A percentile compares a stretch with the other conserved stretches of the same genome.
Evolutionary conservation across 2,113 vertebrate species (phyloP).

Genomic region (Oreochromis spilurus): DNA sequence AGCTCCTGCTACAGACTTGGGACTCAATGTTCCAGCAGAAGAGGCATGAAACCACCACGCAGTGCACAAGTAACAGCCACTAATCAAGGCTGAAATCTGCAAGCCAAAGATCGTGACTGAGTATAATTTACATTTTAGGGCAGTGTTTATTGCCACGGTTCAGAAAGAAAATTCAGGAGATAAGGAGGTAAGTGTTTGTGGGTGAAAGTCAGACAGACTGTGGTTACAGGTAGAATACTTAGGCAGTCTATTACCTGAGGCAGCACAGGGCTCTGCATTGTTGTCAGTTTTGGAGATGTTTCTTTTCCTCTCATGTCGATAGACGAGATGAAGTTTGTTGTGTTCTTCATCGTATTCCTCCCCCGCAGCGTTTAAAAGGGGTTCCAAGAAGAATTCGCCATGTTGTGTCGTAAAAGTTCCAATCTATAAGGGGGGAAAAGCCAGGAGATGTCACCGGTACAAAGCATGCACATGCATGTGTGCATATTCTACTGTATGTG

Average conservation of each 20-base stretch:
- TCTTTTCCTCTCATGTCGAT: slow-evolving; percentile 77
- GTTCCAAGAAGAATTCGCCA: slow-evolving; percentile 93
- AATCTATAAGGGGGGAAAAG: slow-evolving; percentile 32
- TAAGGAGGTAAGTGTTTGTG: slow-evolving; percentile 20
- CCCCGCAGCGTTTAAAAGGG: slow-evolving; percentile 79
- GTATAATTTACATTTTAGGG: slow-evolving; percentile 35
- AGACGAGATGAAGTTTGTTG: slow-evolving; percentile 93
- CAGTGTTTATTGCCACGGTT: neutral
- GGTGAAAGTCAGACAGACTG: slow-evolving; percentile 49
- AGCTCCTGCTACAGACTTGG: neutral
- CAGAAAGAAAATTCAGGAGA: slow-evolving; percentile 31
- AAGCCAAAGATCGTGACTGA: slow-evolving; percentile 41
- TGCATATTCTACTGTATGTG: neutral
- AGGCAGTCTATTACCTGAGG: slow-evolving; percentile 82
- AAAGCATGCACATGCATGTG: neutral
- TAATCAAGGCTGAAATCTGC: slow-evolving; percentile 40
- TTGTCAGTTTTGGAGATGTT: slow-evolving; percentile 34
- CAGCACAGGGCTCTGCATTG: slow-evolving; percentile 71
- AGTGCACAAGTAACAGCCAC: slow-evolving; percentile 13
- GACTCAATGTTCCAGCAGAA: slow-evolving; percentile 3
- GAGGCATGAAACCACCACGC: slow-evolving; percentile 7
- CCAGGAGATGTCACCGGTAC: neutral
- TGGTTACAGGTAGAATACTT: slow-evolving; percentile 27
- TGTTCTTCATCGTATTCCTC: slow-evolving; percentile 84
- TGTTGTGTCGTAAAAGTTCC: slow-evolving; percentile 82